Base-by-base conservation (phyloP, 2,888 invertebrate species). In the Pseudococcus longispinus region DNA sequence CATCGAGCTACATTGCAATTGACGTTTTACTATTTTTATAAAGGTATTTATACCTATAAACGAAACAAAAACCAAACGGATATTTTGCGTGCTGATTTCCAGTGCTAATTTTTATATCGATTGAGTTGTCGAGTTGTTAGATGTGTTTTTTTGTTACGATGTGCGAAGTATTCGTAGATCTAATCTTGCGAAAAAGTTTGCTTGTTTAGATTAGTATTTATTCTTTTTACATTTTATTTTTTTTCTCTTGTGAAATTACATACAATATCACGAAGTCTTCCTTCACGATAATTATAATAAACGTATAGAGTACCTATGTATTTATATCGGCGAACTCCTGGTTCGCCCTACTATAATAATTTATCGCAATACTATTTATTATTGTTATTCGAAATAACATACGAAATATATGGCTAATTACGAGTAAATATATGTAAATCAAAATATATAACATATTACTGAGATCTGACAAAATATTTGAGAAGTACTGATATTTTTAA, bases 401-500 rank as follows among this genome's bases (percentile, higher is more conserved):
- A 15, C 44, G 44, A 46, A n/a, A n/a, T n/a, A n/a, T n/a, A 46
- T 13, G 3, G 44, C 44, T 3, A 46, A 51, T 51, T 23, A n/a
- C n/a, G n/a, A n/a, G n/a, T n/a, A 23, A 60, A 11, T 60, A 23
- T 23, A 70, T 70, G 15, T 29, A 23, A 60, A 29, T 70, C 70
- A 70, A 70, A 70, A 70, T 29, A 70, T 29, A 29, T 29, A 60
- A n/a, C 13, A 18, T 32, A 70, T 70, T 70, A 29, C 29, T 32
- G 70, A 70, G 70, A 70, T 70, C 70, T 70, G 70, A 70, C 8
- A 15, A 37, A 70, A 80, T 80, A 23, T 80, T 80, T 8, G 13
- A 74, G 20, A 77, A 42, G 77, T 42, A 80, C 42, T 80, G 37
- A 42, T 80, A 80, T 80, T 80, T 37, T 37, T 80, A 80, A 42